Evolutionary conservation across 2,113 vertebrate species (phyloP).

Genomic region (Tragelaphus strepsiceros): DNA sequence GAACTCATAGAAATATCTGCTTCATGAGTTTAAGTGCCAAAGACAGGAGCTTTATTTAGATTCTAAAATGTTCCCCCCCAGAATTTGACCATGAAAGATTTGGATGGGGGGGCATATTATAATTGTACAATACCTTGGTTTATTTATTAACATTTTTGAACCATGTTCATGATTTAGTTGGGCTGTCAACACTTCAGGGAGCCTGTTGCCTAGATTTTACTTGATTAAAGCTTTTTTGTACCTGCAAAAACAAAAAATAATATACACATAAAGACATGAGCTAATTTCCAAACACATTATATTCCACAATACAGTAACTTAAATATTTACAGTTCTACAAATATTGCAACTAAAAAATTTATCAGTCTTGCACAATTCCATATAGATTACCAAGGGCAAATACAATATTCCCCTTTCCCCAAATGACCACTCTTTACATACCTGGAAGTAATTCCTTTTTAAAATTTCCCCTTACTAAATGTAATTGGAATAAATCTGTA

Average conservation of each 20-base stretch:
- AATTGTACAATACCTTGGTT: conserved; percentile 77
- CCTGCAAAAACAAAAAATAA: conserved; percentile 78
- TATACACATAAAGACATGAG: neutral
- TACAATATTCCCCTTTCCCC: neutral
- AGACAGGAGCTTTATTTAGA: conserved; percentile 10
- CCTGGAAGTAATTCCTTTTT: conserved; percentile 11
- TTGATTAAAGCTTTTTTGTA: conserved; percentile 68
- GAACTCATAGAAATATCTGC: neutral
- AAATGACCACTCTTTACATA: neutral
- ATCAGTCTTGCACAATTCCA: conserved; percentile 15
- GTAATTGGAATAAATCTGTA: neutral
- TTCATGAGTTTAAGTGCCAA: conserved; percentile 12
- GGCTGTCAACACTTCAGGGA: conserved; percentile 68
- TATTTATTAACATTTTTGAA: conserved; percentile 82
- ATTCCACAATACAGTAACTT: neutral
- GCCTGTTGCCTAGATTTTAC: conserved; percentile 56
- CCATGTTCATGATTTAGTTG: conserved; percentile 81
- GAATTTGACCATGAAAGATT: conserved; percentile 15
- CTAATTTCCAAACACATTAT: neutral
- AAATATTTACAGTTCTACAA: conserved; percentile 13
- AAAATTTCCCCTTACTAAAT: neutral
- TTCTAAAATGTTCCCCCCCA: conserved; percentile 20
- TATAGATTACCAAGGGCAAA: neutral
- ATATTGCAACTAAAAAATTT: conserved; percentile 31
- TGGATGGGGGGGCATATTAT: neutral